phyloP scores from a whole-genome alignment of 2,113 vertebrate species.

The Sapayoa aenigma region DNA sequence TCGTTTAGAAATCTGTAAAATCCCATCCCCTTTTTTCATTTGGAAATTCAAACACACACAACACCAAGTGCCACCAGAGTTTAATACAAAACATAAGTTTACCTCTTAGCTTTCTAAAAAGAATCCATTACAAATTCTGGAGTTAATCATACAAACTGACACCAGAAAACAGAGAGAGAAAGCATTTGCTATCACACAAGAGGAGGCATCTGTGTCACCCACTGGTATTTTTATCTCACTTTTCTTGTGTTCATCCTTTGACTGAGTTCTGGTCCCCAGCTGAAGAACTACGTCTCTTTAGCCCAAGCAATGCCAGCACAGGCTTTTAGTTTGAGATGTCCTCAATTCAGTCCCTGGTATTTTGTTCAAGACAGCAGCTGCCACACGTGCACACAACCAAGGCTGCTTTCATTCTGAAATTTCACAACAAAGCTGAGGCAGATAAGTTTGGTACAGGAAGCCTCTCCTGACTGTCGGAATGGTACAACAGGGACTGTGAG shows the following conservation, averaged over 20 bases:
- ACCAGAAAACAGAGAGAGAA: neutral
- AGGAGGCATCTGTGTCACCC: constrained; percentile 4
- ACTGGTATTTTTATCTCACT: neutral
- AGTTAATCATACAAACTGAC: neutral
- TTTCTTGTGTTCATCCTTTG: neutral
- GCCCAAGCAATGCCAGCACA: neutral
- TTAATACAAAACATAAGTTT: neutral
- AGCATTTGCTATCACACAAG: neutral
- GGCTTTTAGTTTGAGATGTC: neutral
- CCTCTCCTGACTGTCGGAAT: neutral
- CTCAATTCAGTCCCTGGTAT: neutral
- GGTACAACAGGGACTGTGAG: neutral
- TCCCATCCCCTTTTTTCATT: neutral
- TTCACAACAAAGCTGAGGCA: neutral
- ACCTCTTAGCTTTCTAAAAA: neutral
- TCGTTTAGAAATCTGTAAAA: neutral
- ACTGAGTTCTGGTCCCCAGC: neutral
- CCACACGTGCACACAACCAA: neutral
- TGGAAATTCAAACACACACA: neutral
- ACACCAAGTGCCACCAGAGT: neutral
- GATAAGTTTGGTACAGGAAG: neutral
- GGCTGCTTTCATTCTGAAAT: neutral
- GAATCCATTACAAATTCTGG: neutral
- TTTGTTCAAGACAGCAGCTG: neutral
- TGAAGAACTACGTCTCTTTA: neutral